These are phyloP conservation scores for Choloepus hoffmanni DNA, from an alignment of 2,113 vertebrate genomes.

Conservation along the genomic window DNA sequence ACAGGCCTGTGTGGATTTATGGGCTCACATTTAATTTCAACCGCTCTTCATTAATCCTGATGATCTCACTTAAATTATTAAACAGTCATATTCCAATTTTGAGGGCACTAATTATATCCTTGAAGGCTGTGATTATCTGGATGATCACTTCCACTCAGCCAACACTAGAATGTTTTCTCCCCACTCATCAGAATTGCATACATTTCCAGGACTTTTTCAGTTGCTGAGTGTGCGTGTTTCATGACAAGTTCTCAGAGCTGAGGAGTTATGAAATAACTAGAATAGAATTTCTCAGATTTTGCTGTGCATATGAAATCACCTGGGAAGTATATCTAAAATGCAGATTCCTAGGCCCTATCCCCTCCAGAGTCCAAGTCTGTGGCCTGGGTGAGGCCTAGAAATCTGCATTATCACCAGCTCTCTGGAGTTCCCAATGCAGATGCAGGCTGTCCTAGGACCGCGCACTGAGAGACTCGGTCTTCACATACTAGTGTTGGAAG, in stretches of 20 bases:
- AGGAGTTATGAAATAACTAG: not conserved
- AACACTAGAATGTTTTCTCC: not conserved
- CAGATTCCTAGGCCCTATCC: not conserved
- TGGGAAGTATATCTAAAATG: not conserved
- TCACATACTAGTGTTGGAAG: not conserved
- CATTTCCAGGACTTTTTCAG: conserved; percentile 9
- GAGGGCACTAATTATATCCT: conserved; percentile 85
- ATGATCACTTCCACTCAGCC: conserved; percentile 62
- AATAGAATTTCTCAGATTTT: not conserved
- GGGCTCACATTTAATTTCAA: conserved; percentile 83
- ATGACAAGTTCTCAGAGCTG: not conserved
- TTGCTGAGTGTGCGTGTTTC: conserved; percentile 35
- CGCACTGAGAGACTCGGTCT: not conserved
- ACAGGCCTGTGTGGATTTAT: conserved; percentile 77
- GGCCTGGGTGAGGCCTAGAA: not conserved
- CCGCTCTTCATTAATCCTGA: conserved; percentile 82
- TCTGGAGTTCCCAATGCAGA: not conserved
- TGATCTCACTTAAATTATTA: conserved; percentile 86
- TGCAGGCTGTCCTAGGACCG: not conserved
- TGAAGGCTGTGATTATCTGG: conserved; percentile 81
- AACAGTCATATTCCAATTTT: conserved; percentile 84
- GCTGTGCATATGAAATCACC: not conserved
- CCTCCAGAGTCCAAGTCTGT: not conserved
- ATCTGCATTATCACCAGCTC: not conserved
- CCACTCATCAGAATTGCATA: conserved; percentile 38